A percentile compares a stretch with the other conserved stretches of the same genome.
Evolutionary conservation across 2,888 invertebrate species (phyloP).

Genomic region (Steromphala cineraria): DNA sequence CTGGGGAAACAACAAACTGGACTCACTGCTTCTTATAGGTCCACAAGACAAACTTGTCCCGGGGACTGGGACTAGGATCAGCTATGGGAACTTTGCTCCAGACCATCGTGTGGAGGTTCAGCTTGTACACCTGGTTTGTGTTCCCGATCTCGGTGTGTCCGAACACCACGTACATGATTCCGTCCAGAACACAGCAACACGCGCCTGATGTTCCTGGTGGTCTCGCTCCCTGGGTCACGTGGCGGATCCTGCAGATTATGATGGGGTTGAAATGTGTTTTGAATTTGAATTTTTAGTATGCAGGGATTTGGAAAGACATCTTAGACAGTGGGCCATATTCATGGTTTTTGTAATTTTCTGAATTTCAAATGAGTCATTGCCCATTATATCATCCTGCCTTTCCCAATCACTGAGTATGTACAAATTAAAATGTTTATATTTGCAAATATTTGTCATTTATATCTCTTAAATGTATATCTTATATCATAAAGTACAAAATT

Average conservation of each 20-base stretch:
- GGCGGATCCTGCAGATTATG: constrained; percentile 29
- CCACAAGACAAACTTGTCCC: constrained; percentile 69
- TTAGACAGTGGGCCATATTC: too few relatives aligned
- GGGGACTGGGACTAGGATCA: constrained; percentile 58
- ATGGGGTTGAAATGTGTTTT: too few relatives aligned
- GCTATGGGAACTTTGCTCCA: constrained; percentile 57
- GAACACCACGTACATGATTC: constrained; percentile 69
- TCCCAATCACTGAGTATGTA: too few relatives aligned
- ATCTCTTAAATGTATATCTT: too few relatives aligned
- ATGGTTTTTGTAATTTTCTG: too few relatives aligned
- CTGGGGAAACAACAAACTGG: not conserved
- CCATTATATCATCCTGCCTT: too few relatives aligned
- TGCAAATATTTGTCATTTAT: too few relatives aligned
- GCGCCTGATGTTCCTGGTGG: constrained; percentile 71
- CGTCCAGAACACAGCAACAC: constrained; percentile 57
- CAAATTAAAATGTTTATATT: too few relatives aligned
- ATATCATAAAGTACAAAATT: too few relatives aligned
- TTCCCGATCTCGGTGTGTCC: constrained; percentile 67
- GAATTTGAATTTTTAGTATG: too few relatives aligned
- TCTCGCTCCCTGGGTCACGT: constrained; percentile 49
- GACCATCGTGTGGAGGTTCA: constrained; percentile 60
- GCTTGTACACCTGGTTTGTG: constrained; percentile 59
- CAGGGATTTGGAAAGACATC: too few relatives aligned
- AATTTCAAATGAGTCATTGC: too few relatives aligned
- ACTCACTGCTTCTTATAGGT: constrained; percentile 59